phyloP scores from a whole-genome alignment of 1,140 invertebrate species.

The Drosophila albomicans region DNA sequence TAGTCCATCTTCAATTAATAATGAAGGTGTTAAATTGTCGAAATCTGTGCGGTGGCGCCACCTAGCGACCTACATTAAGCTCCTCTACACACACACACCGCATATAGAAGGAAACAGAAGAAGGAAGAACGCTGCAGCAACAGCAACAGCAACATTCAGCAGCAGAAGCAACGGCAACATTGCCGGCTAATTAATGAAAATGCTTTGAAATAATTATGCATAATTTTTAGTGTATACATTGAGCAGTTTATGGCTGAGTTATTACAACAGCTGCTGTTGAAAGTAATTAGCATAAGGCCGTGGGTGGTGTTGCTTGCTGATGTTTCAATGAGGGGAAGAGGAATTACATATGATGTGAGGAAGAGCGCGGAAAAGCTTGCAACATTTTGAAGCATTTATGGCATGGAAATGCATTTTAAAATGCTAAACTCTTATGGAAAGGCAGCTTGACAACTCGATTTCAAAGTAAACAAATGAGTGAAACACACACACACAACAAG shows the following conservation, averaged over 20 bases:
- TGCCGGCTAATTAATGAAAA: slow-evolving; percentile 79
- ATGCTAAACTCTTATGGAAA: slow-evolving; percentile 50
- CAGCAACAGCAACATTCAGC: slow-evolving; percentile 27
- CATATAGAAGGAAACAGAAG: slow-evolving; percentile 29
- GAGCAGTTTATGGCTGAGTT: slow-evolving; percentile 82
- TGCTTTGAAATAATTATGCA: slow-evolving; percentile 83
- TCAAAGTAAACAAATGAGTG: slow-evolving; percentile 80
- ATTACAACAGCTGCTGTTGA: slow-evolving; percentile 77
- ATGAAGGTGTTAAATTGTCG: slow-evolving; percentile 82
- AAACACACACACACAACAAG: slow-evolving; percentile 28
- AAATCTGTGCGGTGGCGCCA: slow-evolving; percentile 72
- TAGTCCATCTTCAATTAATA: slow-evolving; percentile 81
- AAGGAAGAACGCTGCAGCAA: slow-evolving; percentile 18
- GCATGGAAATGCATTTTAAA: slow-evolving; percentile 52
- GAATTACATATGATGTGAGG: neutral
- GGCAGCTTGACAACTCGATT: slow-evolving; percentile 71
- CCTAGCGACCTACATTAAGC: slow-evolving; percentile 67
- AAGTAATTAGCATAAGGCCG: slow-evolving; percentile 75
- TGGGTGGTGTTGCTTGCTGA: neutral
- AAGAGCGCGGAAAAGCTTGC: slow-evolving; percentile 1
- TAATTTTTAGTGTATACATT: slow-evolving; percentile 83
- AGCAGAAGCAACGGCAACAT: slow-evolving; percentile 40
- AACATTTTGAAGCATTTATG: slow-evolving; percentile 51
- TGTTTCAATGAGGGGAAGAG: neutral
- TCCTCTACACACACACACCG: neutral